These are phyloP conservation scores for Panagrolaimus sp. DNA, from an alignment of 1,140 invertebrate genomes.

Conservation along the genomic window DNA sequence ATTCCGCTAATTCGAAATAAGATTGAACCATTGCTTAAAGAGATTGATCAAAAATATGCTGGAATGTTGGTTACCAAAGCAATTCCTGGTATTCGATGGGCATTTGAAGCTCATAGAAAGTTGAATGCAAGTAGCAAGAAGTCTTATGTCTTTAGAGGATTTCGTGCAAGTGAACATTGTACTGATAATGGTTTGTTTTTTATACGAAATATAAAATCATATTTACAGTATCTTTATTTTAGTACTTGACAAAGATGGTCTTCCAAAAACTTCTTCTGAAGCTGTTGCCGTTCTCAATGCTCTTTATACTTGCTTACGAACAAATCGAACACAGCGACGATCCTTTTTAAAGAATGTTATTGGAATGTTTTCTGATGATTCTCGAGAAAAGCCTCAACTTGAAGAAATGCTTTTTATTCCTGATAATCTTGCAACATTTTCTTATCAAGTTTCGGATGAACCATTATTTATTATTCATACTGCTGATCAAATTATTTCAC, in stretches of 20 bases:
- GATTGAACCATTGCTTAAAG: conserved; percentile 88
- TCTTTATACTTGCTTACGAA: conserved; percentile 82
- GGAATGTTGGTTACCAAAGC: conserved; percentile 77
- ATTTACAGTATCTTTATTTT: too few species aligned
- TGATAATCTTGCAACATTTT: conserved; percentile 96
- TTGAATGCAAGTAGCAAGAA: conserved; percentile 2
- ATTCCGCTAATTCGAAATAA: conserved; percentile 78
- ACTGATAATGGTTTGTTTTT: conserved; percentile 66
- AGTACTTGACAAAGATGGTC: conserved; percentile 24
- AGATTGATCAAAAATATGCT: conserved; percentile 97
- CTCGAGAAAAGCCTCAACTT: conserved; percentile 74
- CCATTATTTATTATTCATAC: conserved; percentile 96
- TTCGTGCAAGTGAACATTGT: conserved; percentile 74
- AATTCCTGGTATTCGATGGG: conserved; percentile 62
- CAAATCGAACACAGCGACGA: conserved; percentile 83
- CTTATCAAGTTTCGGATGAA: conserved; percentile 94
- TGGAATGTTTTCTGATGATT: conserved; percentile 88
- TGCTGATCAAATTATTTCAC: conserved; percentile 87
- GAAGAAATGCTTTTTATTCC: conserved; percentile 90
- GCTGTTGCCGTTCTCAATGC: conserved; percentile 80
- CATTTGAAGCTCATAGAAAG: conserved; percentile 58
- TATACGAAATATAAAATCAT: too few species aligned
- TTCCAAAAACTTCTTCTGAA: conserved; percentile 71
- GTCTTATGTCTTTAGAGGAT: conserved; percentile 42
- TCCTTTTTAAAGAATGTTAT: conserved; percentile 83